Percentiles rank a stretch among this genome's conserved stretches.
Evolutionary conservation across 2,888 invertebrate species (phyloP).

Genomic region (Amorpha juglandis): DNA sequence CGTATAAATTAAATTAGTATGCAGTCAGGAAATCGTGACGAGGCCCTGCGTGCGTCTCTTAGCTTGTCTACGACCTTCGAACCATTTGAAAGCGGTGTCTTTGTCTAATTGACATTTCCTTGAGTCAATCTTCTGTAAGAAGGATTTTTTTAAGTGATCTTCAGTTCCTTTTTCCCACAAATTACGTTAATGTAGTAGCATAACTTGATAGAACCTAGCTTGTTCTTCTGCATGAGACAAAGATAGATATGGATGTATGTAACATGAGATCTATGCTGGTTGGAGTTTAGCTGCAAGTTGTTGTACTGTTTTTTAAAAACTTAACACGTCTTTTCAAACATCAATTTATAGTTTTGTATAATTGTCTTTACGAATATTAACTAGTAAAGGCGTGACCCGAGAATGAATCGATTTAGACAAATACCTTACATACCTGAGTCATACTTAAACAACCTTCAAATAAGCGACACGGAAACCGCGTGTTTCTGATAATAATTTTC

Average conservation of each 20-base stretch:
- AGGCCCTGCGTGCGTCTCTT: constrained; percentile 44
- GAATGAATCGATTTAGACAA: not conserved
- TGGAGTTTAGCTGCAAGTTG: too few relatives aligned
- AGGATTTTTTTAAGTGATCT: not conserved
- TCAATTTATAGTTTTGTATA: too few relatives aligned
- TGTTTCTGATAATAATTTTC: constrained; percentile 13
- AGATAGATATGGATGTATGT: too few relatives aligned
- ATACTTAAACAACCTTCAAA: constrained; percentile 4
- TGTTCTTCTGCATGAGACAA: too few relatives aligned
- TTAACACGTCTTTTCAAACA: too few relatives aligned
- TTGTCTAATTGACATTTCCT: constrained; percentile 30
- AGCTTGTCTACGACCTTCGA: constrained; percentile 44
- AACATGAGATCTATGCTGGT: too few relatives aligned
- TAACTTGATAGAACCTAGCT: not conserved
- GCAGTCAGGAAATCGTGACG: constrained; percentile 65
- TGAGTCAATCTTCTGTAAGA: not conserved
- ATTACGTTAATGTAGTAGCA: not conserved
- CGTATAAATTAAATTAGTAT: constrained; percentile 68
- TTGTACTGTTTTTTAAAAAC: too few relatives aligned
- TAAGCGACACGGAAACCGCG: not conserved
- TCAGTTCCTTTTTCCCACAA: not conserved
- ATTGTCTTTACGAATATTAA: too few relatives aligned
- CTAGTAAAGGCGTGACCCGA: not conserved
- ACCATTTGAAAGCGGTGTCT: constrained; percentile 29
- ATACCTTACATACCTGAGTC: not conserved